Conservation (phyloP, 2,797 vertebrate genomes). For the Columba guinea region DNA sequence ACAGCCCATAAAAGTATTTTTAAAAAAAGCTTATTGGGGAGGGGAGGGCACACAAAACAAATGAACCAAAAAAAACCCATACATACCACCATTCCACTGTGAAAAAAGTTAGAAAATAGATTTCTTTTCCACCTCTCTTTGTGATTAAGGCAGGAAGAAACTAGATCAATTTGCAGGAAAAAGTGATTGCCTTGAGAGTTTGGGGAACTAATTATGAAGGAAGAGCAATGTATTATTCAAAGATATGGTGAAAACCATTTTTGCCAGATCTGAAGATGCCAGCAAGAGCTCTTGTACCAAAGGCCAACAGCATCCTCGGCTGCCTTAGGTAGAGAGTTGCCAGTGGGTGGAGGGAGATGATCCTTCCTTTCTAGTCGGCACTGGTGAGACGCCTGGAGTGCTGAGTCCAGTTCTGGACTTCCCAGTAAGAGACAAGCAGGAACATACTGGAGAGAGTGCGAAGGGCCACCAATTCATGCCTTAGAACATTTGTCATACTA, state of each 20-base stretch:
- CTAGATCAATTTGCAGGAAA: neutral
- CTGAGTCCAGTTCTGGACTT: neutral
- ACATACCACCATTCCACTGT: accelerated
- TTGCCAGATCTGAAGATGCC: neutral
- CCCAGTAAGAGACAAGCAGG: neutral
- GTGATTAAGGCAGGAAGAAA: neutral
- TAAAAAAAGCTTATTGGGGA: neutral
- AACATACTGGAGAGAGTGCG: neutral
- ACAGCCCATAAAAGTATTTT: neutral
- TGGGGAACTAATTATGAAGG: neutral
- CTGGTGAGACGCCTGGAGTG: neutral
- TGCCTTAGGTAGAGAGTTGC: neutral
- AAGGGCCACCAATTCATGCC: neutral
- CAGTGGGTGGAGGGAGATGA: neutral
- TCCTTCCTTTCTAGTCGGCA: neutral
- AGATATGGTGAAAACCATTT: neutral
- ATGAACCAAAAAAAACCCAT: neutral
- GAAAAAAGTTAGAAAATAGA: neutral
- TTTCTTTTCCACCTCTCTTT: neutral
- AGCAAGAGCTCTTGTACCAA: neutral
- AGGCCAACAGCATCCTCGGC: neutral
- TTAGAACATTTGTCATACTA: neutral
- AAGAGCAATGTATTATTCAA: neutral
- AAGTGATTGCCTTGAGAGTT: neutral
- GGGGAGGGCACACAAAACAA: neutral